Base-by-base conservation (phyloP, 2,888 invertebrate species). In the Lasioglossum lativentre region DNA sequence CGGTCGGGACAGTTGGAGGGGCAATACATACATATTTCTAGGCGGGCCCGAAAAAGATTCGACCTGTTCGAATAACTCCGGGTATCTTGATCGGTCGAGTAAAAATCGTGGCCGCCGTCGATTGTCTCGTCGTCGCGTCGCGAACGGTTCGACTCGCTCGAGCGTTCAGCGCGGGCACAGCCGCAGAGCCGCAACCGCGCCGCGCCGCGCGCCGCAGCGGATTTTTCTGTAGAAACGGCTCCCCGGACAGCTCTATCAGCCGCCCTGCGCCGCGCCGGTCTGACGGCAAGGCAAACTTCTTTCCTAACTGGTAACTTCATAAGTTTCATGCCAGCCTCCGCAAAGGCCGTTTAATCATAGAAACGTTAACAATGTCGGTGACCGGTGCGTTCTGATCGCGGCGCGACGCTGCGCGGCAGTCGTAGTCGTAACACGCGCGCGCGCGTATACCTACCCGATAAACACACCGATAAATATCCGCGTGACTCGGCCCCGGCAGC, bases 211-310 rank as follows among this genome's bases (percentile, higher is more conserved):
- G 34, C 34, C 42, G 16, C 4, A 42, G 42, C 66, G 16, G 30
- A 68, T 76, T 76, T 76, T 76, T 76, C 34, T 34, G 5, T 38
- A 16, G 12, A 4, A 42, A 23, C 45, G 8, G 4, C 45, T 6
- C 23, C 16, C 23, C n/a, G 68, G 38, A 76, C 76, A 68, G 34
- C 76, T 76, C 76, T 76, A 76, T 76, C 68, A 47, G n/a, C 34
- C 45, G 72, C 19, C 47, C n/a, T n/a, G n/a, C n/a, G n/a, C 16
- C 34, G 66, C 34, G 16, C 45, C 8, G 45, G 34, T 66, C 66
- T 30, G 45, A 34, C 68, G 66, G 75, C 79, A 79, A 85, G 83
- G 75, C 78, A 78, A 85, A 85, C 85, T 79, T 85, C 85, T 85
- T 78, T 63, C 63, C 75, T 38, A 45, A 12, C 74, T 40, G 27